A percentile compares a stretch with the other conserved stretches of the same genome.
Conservation (phyloP, 2,797 vertebrate genomes). For the Lophura swinhoii region DNA sequence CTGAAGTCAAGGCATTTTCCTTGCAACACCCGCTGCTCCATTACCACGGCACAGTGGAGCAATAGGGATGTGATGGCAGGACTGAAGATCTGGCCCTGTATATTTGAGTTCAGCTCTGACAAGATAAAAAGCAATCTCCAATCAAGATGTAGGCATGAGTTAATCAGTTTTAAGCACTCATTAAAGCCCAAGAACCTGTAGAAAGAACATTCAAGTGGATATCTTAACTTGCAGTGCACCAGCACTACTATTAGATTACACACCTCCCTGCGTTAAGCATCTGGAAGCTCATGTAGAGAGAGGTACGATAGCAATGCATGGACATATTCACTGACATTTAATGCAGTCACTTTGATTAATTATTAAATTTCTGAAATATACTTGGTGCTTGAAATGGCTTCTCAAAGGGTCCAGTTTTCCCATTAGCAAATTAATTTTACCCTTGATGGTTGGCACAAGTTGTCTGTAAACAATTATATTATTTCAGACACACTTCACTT, state of each 20-base stretch:
- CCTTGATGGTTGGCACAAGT: constrained; percentile 19
- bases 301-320: constrained; percentile 14
- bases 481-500: constrained; percentile 13
- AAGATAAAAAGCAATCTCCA: not conserved
- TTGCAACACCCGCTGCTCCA: not conserved
- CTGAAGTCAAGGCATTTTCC: not conserved
- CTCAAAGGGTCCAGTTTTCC: constrained; percentile 45
- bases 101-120: not conserved
- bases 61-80: accelerated
- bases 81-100: not conserved
- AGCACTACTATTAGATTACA: not conserved
- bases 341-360: constrained; percentile 74
- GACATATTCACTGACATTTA: constrained; percentile 49
- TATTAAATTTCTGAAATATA: constrained; percentile 64
- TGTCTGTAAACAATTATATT: constrained; percentile 46
- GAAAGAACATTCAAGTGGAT: not conserved
- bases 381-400: constrained; percentile 50
- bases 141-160: not conserved
- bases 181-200: not conserved
- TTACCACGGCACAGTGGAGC: not conserved
- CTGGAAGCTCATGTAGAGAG: constrained; percentile 26
- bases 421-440: constrained; percentile 67
- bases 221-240: not conserved
- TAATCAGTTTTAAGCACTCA: not conserved
- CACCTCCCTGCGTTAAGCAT: not conserved